Base-by-base conservation (phyloP, 2,888 invertebrate genomes). In the Odontothrips loti region DNA sequence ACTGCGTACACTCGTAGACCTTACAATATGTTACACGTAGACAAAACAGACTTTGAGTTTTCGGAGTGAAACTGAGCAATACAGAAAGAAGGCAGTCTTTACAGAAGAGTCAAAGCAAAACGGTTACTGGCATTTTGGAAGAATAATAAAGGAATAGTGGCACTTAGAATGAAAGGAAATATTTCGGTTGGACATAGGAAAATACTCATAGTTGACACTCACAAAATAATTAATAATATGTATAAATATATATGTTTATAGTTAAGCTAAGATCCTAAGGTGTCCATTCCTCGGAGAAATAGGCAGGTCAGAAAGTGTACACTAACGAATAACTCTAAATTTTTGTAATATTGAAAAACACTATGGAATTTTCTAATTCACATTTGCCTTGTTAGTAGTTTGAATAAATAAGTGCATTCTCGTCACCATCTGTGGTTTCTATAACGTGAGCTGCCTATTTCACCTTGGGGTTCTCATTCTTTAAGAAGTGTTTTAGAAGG, bases 401-500 rank as follows among this genome's bases (percentile, higher is more conserved):
- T 4, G 6, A 43, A 4, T 43, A 43, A 43, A 43, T 6, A 43
- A 4, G 34, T 43, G 34, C 34, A 43, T 43, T 43, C 34, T 43
- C 6, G 34, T 43, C n/a, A n/a, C n/a, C n/a, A n/a, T n/a, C 34
- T 43, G 34, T 43, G 34, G 34, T 43, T 43, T 43, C 34, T 43
- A 43, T 6, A 43, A 43, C 6, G 34, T 43, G 34, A 2, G 34
- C 34, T 43, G 34, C 34, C 34, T 43, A 4, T 43, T 43, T 43
- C 34, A 6, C 34, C 34, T 2, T 75, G 23, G 23, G 27, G 23
- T 75, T 27, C n/a, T 75, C 23, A 15, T 75, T 12, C 68, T 12
- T 75, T 75, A 75, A n/a, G 23, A 75, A 75, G 68, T 75, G 68
- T 75, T 75, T 75, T 75, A 43, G 68, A 27, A 23, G 58, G 58